These are phyloP conservation scores for Cladorhizidae sp. DNA, from an alignment of 37 sponge, comb jelly and placozoan genomes.

Conservation along the genomic window DNA sequence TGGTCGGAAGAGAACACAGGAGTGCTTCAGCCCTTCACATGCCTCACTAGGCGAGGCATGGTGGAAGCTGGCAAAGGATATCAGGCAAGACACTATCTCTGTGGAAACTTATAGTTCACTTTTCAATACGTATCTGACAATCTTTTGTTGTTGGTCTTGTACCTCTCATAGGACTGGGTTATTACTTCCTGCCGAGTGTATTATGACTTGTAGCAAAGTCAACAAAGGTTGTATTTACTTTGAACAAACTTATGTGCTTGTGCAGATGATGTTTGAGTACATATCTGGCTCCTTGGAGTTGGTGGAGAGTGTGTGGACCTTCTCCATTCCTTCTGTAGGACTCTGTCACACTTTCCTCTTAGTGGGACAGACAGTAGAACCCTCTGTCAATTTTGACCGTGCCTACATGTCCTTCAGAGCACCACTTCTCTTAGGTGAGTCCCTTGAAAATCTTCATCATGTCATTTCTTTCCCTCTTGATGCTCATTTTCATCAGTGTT, in stretches of 20 bases:
- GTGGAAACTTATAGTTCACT: background rate
- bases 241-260: background rate
- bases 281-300: constrained; percentile 53
- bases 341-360: constrained; percentile 83
- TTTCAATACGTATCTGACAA: background rate
- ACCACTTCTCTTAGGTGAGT: constrained; percentile 66
- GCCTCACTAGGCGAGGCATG: constrained; percentile 72
- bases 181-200: too few relatives aligned
- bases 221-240: background rate
- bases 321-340: constrained; percentile 88
- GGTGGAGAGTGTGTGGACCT: constrained; percentile 87
- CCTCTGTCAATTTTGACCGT: constrained; percentile 83
- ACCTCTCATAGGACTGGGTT: too few relatives aligned
- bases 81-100: constrained; percentile 37
- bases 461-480: background rate
- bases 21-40: constrained; percentile 37
- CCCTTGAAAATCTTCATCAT: background rate
- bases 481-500: background rate
- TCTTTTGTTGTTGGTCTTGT: too few relatives aligned
- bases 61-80: constrained; percentile 75
- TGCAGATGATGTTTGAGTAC: constrained; percentile 91
- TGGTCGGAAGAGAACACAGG: constrained; percentile 64
- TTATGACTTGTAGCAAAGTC: too few relatives aligned
- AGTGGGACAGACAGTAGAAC: constrained; percentile 86
- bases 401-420: constrained; percentile 85